Evolutionary conservation across 2,888 invertebrate genomes (phyloP), one percentile per base, ranked within the genome.

Genomic region (Scotopteryx bipunctaria): DNA sequence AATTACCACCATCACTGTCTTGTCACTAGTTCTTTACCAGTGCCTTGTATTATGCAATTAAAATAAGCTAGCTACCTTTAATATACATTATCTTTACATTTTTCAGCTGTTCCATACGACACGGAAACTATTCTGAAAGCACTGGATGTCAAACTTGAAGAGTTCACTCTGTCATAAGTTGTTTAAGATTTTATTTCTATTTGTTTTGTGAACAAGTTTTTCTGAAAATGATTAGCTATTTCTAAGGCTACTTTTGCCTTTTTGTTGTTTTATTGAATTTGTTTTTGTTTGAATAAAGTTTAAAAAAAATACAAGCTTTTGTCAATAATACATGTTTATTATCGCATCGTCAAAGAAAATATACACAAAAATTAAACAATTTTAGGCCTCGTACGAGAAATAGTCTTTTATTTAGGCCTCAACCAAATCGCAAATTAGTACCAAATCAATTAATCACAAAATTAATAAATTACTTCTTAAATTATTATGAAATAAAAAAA

Each of bases 281-380:
- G 9, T 11, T 27, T 27, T 27, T 27, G 11, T 27, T 9, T 27
- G 9, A 27, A 3, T 11, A 27, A 27, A 27, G 27, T 15, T 38
- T 8, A 48, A 43, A 58, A 36, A 29, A 33, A 50, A 42, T 27
- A 8, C 9, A 25, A 16, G 1, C 8, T 52, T 47, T 48, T 53
- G 65, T 77, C 66, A 71, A 70, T 83, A 80, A 80, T 88, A 87
- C 83, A 84, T 70, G 76, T 89, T 87, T 88, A 88, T 86, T 87
- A 74, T 82, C 77, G 83, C 78, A 81, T 84, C 76, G 72, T 82
- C 83, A 80, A 82, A 81, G 13, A 75, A 80, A 72, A 71, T 67
- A 67, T 58, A 60, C 57, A 56, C 63, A 63, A 58, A 68, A 53
- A 57, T 54, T 49, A 62, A 38, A 54, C 47, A 37, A 48, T 42